These are phyloP conservation scores for Synchiropus splendidus DNA, from an alignment of 2,113 vertebrate genomes.

Conservation along the genomic window DNA sequence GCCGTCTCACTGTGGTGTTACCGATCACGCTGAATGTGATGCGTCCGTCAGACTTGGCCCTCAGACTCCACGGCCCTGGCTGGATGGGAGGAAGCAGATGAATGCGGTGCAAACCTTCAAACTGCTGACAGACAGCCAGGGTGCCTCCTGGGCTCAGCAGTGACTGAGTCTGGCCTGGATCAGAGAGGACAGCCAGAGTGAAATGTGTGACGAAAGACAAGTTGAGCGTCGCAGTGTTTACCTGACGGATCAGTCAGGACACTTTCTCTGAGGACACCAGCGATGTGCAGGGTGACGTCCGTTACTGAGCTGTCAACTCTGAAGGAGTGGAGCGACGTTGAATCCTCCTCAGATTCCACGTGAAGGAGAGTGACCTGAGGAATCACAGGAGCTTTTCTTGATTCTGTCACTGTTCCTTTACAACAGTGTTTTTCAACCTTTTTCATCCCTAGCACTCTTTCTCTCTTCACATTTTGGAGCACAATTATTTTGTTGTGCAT, in stretches of 20 bases:
- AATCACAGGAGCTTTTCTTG: no score
- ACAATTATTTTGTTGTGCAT: no score
- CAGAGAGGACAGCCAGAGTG: background rate
- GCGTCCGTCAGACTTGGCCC: conserved; percentile 44
- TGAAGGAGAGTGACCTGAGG: conserved; percentile 74
- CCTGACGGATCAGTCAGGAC: conserved; percentile 66
- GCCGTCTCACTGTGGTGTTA: conserved; percentile 28
- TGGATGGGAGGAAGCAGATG: conserved; percentile 54
- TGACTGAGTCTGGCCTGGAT: conserved; percentile 52
- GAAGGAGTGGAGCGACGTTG: conserved; percentile 54
- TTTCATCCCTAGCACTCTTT: no score
- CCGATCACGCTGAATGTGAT: conserved; percentile 70
- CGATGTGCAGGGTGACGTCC: conserved; percentile 62
- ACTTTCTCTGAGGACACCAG: conserved; percentile 58
- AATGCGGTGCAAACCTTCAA: conserved; percentile 68
- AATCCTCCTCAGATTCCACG: conserved; percentile 39
- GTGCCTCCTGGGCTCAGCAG: conserved; percentile 35
- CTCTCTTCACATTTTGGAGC: no score
- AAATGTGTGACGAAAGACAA: no score
- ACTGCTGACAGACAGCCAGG: conserved; percentile 48
- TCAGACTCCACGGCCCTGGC: conserved; percentile 69
- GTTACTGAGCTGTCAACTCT: conserved; percentile 66
- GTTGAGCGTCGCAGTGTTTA: conserved; percentile 20
- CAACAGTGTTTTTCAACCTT: no score
- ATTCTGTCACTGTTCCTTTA: no score